Evolutionary conservation across 2,113 vertebrate genomes (phyloP), one percentile per base, ranked within the genome.

Genomic region (Ranitomeya imitator): DNA sequence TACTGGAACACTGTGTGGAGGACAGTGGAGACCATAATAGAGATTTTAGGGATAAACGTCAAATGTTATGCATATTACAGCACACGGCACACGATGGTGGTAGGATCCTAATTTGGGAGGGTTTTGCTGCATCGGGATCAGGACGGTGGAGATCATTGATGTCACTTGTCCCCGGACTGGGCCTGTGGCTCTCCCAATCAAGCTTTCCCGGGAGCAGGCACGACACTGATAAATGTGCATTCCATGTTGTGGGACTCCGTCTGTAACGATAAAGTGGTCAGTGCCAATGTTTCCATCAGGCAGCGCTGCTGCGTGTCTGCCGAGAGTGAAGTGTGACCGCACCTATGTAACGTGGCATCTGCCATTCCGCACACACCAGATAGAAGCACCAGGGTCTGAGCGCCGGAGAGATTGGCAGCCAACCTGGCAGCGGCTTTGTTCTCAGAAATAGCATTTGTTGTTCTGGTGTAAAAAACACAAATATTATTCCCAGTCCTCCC

Each of bases 381-480:
- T 16, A 26, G 18, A 8, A 80, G 1, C 26, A 76, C n/a, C 60
- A 16, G 23, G 83, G 54, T 69, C 26, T 23, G 77, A 57, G 61
- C n/a, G 60, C 57, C 1, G 51, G 63, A 15, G 18, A 14, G 65
- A 61, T 26, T 55, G n/a, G 86, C 16, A 31, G 71, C 80, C 87
- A 77, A 76, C 67, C 87, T 84, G 87, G 87, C 87, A 88, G 59
- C 73, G 73, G 57, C 69, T 84, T 57, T 63, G n/a, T n/a, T n/a
- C n/a, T n/a, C n/a, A n/a, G n/a, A n/a, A n/a, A n/a, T n/a, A n/a
- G n/a, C n/a, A n/a, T n/a, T n/a, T n/a, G 86, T 83, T 77, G 57
- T 79, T 82, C 71, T 76, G 55, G 31, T 82, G 79, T 37, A 31
- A 77, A 83, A 83, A 78, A 52, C 57, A 60, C 76, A 88, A 83